Percentiles rank a stretch among this genome's conserved stretches.
Evolutionary conservation across 2,888 invertebrate genomes (phyloP).

Genomic region (Tridacna crocea): DNA sequence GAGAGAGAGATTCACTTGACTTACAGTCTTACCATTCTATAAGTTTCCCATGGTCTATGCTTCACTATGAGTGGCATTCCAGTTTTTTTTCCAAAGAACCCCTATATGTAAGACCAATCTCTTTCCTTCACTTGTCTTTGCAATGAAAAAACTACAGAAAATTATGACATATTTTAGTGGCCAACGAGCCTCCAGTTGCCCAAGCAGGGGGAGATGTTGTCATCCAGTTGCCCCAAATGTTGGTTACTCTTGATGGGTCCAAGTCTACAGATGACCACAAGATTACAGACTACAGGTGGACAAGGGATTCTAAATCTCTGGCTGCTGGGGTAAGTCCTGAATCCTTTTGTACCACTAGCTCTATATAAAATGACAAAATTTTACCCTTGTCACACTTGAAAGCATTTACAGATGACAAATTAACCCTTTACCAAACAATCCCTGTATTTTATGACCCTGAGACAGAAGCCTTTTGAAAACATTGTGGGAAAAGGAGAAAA

Average conservation of each 20-base stretch:
- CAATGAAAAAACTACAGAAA: too few relatives aligned
- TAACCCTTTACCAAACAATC: not conserved
- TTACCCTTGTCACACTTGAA: too few relatives aligned
- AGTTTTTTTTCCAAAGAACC: too few relatives aligned
- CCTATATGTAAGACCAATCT: too few relatives aligned
- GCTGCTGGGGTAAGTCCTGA: slow-evolving; percentile 89
- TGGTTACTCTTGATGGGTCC: slow-evolving; percentile 93
- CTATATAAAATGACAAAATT: too few relatives aligned
- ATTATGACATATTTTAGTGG: slow-evolving; percentile 86
- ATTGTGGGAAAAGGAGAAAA: not conserved
- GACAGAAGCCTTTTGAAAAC: not conserved
- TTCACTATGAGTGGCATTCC: too few relatives aligned
- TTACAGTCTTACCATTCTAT: too few relatives aligned
- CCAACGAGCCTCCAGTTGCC: slow-evolving; percentile 94
- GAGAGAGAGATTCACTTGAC: too few relatives aligned
- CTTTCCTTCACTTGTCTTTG: too few relatives aligned
- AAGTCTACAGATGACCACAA: slow-evolving; percentile 94
- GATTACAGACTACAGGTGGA: slow-evolving; percentile 94
- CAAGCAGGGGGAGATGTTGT: slow-evolving; percentile 94
- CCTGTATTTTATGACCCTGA: not conserved
- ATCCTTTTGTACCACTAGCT: too few relatives aligned
- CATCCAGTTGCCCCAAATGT: slow-evolving; percentile 90
- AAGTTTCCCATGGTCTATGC: too few relatives aligned
- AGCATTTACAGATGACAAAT: too few relatives aligned
- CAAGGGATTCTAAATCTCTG: slow-evolving; percentile 88